Evolutionary conservation across 2,113 vertebrate species (phyloP).

Genomic region (Leptobrachium leishanense): DNA sequence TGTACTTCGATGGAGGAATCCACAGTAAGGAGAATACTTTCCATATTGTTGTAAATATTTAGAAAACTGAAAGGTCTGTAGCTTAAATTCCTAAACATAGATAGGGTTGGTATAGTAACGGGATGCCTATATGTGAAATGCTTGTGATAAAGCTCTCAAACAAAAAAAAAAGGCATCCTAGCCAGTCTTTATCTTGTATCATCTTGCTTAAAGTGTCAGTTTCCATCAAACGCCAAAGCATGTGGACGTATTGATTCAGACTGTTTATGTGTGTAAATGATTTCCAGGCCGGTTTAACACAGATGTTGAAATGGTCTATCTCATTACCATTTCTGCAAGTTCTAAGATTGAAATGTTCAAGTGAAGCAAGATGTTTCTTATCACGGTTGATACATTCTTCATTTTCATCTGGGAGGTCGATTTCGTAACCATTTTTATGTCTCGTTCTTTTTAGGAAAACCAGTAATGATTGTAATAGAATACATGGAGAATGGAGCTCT

Average conservation of each 20-base stretch:
- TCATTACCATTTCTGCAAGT: slow-evolving; percentile 51
- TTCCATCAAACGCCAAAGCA: slow-evolving; percentile 55
- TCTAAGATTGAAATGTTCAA: slow-evolving; percentile 51
- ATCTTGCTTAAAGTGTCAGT: slow-evolving; percentile 53
- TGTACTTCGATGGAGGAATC: neutral
- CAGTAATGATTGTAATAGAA: slow-evolving; percentile 98
- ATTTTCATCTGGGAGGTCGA: neutral
- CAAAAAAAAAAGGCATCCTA: slow-evolving; percentile 4
- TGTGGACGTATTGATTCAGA: slow-evolving; percentile 60
- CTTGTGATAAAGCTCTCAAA: neutral
- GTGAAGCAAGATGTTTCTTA: slow-evolving; percentile 52
- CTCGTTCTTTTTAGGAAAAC: slow-evolving; percentile 80
- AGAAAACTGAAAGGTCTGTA: neutral
- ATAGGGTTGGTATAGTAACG: slow-evolving; percentile 50
- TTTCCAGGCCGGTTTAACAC: slow-evolving; percentile 42
- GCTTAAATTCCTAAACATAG: slow-evolving; percentile 8
- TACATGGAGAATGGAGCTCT: slow-evolving; percentile 98
- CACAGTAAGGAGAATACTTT: neutral
- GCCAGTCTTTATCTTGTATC: slow-evolving; percentile 29
- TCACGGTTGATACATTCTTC: slow-evolving; percentile 45
- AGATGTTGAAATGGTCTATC: slow-evolving; percentile 54
- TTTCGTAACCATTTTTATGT: slow-evolving; percentile 20
- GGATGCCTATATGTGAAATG: neutral
- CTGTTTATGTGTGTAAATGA: slow-evolving; percentile 58
- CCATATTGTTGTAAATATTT: slow-evolving; percentile 2